Evolutionary conservation across 2,113 vertebrate species (phyloP).

Genomic region (Solea senegalensis): DNA sequence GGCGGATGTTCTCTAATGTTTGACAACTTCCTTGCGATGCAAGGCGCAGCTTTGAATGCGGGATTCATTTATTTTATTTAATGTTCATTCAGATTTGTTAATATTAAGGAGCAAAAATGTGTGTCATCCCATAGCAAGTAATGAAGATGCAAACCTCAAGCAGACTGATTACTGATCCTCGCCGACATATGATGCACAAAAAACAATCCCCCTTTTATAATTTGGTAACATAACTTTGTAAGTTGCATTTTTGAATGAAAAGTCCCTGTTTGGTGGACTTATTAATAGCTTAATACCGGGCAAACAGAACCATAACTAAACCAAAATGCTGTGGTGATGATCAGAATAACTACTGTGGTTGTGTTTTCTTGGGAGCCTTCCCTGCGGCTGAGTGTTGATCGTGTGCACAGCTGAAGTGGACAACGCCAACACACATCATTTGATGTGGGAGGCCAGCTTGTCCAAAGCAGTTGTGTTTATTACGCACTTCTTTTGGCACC

Average conservation of each 20-base stretch:
- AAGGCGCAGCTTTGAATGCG: not conserved
- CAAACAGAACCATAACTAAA: not conserved
- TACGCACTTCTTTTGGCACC: slow-evolving; percentile 74
- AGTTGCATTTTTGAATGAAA: too few relatives aligned
- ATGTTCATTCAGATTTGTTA: not conserved
- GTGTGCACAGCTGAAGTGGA: slow-evolving; percentile 65
- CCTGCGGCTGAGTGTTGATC: slow-evolving; percentile 42
- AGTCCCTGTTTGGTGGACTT: too few relatives aligned
- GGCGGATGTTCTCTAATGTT: slow-evolving; percentile 22
- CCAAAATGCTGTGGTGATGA: not conserved
- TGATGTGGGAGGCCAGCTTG: slow-evolving; percentile 81
- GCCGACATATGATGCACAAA: too few relatives aligned
- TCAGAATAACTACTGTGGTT: slow-evolving; percentile 21
- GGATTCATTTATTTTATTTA: too few relatives aligned
- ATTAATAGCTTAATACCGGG: too few relatives aligned
- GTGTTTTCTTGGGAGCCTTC: slow-evolving; percentile 48
- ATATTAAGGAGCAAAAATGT: not conserved
- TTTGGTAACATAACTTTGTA: too few relatives aligned
- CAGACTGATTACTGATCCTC: too few relatives aligned
- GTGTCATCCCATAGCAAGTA: not conserved
- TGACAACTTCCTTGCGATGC: not conserved
- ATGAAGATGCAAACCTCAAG: not conserved
- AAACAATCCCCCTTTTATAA: too few relatives aligned
- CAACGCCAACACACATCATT: slow-evolving; percentile 78
- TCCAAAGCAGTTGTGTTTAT: slow-evolving; percentile 81